Percentiles rank a stretch among this genome's conserved stretches.
Evolutionary conservation across 2,113 vertebrate species (phyloP).

Genomic region (Rhinolophus ferrumequinum): DNA sequence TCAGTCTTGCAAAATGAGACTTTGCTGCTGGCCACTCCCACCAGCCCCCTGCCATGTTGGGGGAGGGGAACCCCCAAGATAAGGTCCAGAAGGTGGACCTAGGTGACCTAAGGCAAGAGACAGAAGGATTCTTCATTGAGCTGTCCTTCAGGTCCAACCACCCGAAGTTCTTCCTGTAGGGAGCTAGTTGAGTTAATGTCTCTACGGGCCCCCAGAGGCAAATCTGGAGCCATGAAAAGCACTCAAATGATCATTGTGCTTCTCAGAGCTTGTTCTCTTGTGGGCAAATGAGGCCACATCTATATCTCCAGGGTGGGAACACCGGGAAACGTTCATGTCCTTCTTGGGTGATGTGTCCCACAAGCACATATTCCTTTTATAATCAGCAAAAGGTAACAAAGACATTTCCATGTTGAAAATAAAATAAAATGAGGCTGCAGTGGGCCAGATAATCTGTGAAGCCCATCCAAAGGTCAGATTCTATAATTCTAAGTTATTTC

Average conservation of each 20-base stretch:
- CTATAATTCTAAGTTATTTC: background rate
- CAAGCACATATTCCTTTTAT: background rate
- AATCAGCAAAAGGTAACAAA: conserved; percentile 1
- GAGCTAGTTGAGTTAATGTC: background rate
- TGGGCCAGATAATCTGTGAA: background rate
- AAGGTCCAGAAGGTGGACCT: background rate
- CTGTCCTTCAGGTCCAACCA: background rate
- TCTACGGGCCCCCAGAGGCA: background rate
- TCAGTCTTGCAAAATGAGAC: background rate
- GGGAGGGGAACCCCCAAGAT: background rate
- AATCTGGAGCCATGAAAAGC: background rate
- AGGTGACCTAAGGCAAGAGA: background rate
- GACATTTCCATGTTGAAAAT: background rate
- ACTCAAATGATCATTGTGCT: background rate
- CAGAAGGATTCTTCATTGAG: background rate
- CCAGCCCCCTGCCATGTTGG: no score
- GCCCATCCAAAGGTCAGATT: background rate
- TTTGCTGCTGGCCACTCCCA: background rate
- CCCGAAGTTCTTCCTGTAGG: background rate
- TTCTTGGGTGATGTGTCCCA: background rate
- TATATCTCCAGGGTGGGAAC: background rate
- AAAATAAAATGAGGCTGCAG: background rate
- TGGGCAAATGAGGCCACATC: background rate
- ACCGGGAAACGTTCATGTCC: background rate
- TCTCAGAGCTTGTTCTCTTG: background rate